phyloP scores from a whole-genome alignment of 2,113 vertebrate genomes.

The Lates calcarifer region DNA sequence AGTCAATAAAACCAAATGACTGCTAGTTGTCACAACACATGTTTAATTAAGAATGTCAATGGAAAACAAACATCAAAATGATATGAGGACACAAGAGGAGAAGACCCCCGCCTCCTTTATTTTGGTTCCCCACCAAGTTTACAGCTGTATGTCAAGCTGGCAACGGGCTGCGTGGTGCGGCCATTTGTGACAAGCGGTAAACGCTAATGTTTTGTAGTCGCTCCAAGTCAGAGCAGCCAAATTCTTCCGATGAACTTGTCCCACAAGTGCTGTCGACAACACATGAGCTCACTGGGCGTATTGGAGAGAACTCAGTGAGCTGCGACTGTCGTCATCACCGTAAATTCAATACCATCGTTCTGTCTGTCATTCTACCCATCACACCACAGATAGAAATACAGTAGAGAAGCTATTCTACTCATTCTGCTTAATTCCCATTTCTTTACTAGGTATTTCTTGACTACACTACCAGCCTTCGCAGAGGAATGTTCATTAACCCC shows the following conservation, averaged over 20 bases:
- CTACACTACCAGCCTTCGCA: not conserved
- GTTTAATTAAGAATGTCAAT: slow-evolving; percentile 29
- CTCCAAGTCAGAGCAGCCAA: slow-evolving; percentile 63
- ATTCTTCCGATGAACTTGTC: slow-evolving; percentile 66
- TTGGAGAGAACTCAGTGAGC: slow-evolving; percentile 55
- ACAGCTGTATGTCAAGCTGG: slow-evolving; percentile 70
- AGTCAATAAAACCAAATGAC: not conserved
- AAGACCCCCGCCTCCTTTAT: slow-evolving; percentile 42
- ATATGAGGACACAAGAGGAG: slow-evolving; percentile 48
- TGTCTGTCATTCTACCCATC: slow-evolving; percentile 31
- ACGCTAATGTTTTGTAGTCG: slow-evolving; percentile 64
- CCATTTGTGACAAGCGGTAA: slow-evolving; percentile 49
- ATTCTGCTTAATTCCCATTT: no score
- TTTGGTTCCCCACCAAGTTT: slow-evolving; percentile 68
- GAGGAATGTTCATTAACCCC: not conserved
- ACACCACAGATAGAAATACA: not conserved
- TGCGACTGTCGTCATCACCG: slow-evolving; percentile 57
- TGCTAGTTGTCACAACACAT: slow-evolving; percentile 1
- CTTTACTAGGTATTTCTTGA: not conserved
- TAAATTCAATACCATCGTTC: slow-evolving; percentile 49
- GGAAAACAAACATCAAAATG: slow-evolving; percentile 44
- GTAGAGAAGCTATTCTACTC: not conserved
- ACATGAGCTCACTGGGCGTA: slow-evolving; percentile 72
- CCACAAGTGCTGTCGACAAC: slow-evolving; percentile 56
- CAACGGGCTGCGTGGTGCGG: slow-evolving; percentile 43